Base-by-base conservation (phyloP, 2,888 invertebrate genomes). In the Drosophila flavopinicola region DNA sequence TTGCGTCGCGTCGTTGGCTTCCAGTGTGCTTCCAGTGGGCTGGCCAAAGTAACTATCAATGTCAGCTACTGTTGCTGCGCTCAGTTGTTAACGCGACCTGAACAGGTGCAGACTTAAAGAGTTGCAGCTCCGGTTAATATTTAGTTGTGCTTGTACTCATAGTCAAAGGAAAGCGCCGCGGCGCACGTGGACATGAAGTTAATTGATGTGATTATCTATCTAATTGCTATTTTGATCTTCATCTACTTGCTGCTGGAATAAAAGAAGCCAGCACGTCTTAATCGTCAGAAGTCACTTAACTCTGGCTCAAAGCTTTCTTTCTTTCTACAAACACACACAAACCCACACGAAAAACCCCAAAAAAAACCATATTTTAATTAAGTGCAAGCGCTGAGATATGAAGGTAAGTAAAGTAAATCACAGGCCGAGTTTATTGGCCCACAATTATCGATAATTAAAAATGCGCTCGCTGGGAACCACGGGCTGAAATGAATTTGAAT, bases 181-280 rank as follows among this genome's bases (percentile, higher is more conserved):
- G 74, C 74, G 80, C 68, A 74, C 87, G 69, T 67, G 85, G 89
- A 75, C 87, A 89, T 89, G 90, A 89, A 89, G 89, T 78, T 89
- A 78, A 80, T 89, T 84, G 89, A 90, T 75, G 89, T 89, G 72
- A 87, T 89, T 77, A 80, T 88, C 58, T 90, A 90, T 65, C 68
- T 89, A 70, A 89, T 89, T 83, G 88, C 88, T 57, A 78, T 90
- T 77, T 84, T 89, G 78, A 89, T 89, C 56, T 89, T 89, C 67
- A 76, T 89, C 54, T 89, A 89, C 56, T 67, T 89, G 76, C 70
- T 89, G 71, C 64, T 90, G 60, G 88, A 89, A 47, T 89, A 83
- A 78, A 57, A 41, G 48, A 60, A 47, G 49, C 49, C 32, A 44
- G 30, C 39, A 42, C 23, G 6, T 32, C 24, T 37, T 3, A 20